Conservation (phyloP, 2,113 vertebrate genomes). For the Phocoena phocoena region DNA sequence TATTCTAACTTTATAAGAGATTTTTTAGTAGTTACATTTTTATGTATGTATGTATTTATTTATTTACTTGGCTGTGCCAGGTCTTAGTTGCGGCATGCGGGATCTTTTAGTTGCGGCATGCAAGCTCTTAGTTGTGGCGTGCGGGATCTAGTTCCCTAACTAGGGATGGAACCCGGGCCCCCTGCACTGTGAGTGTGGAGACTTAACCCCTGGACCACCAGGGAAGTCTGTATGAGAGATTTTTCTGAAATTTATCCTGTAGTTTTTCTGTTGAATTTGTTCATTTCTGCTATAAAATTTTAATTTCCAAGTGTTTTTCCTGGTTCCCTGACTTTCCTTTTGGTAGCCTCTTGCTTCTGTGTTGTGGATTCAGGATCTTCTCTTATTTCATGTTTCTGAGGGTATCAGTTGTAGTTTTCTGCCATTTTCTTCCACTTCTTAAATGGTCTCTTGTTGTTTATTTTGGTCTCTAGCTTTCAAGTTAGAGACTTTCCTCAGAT, state of each 20-base stretch:
- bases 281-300: background rate
- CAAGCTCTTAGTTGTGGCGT: too few relatives aligned
- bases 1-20: background rate
- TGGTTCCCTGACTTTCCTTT: background rate
- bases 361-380: background rate
- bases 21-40: background rate
- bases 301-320: background rate
- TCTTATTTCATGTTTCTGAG: background rate
- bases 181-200: too few relatives aligned
- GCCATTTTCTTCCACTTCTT: background rate
- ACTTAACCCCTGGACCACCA: too few relatives aligned
- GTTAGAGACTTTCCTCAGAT: background rate
- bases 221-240: background rate
- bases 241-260: background rate
- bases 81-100: too few relatives aligned
- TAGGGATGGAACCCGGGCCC: too few relatives aligned
- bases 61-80: too few relatives aligned
- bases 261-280: background rate
- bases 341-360: background rate
- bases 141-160: too few relatives aligned
- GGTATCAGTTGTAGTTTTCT: background rate
- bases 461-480: background rate
- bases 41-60: too few relatives aligned
- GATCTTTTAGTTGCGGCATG: too few relatives aligned
- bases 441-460: background rate